Evolutionary conservation across 2,888 invertebrate genomes (phyloP), one percentile per base, ranked within the genome.

Genomic region (Drosophila mayaguana): DNA sequence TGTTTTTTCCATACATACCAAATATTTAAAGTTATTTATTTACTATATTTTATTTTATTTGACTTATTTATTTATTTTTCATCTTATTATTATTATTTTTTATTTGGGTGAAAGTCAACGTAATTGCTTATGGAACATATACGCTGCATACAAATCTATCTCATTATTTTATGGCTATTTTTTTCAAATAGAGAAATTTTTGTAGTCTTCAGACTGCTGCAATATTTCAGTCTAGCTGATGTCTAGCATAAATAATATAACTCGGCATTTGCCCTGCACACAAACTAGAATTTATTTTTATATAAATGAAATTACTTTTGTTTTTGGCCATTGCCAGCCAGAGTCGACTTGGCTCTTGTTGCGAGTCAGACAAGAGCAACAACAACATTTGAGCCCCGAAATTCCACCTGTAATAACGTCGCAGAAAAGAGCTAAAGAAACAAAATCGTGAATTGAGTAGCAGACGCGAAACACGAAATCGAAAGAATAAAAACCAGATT

Each of bases 391-490:
- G 25, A 65, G 45, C 43, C 43, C 43, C 68, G 7, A 67, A 83
- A 85, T 84, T 84, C 88, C 83, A 84, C 83, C 83, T 84, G 83
- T 83, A 84, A 84, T 62, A 84, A 87, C 81, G 84, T 84, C 82
- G 87, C 87, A 80, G 81, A 86, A 76, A 66, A 61, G 69, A 75
- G 63, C 65, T 43, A 63, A 64, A 78, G 68, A 61, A 63, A 45
- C 62, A 57, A 75, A 84, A 73, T 77, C 75, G 70, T 84, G 87
- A 87, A 75, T 77, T 63, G 67, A 71, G 70, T 63, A 34, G 61
- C 63, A 42, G 63, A 59, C 67, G 60, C 32, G 50, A 72, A 86
- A 85, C 77, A 83, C 83, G 78, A 88, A 89, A 83, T 79, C 69
- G 62, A 66, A 69, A 57, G 48, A 62, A 50, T 43, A 63, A 85